phyloP scores from a whole-genome alignment of 1,140 invertebrate species.

The Coelopa frigida region DNA sequence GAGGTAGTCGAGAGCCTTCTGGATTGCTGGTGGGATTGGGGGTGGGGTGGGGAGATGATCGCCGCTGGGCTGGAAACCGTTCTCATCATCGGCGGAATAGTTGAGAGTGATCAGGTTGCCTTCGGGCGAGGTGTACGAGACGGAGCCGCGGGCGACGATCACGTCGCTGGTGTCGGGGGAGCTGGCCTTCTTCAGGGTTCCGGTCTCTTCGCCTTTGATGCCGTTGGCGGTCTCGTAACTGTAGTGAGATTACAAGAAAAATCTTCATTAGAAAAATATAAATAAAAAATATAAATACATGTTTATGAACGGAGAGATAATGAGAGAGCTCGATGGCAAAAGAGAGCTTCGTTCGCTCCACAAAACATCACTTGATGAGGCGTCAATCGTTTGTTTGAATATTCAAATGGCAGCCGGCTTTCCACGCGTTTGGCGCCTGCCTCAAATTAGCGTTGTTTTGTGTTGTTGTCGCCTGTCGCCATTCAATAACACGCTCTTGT shows the following conservation, averaged over 20 bases:
- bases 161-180: constrained; percentile 54
- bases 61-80: constrained; percentile 63
- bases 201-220: constrained; percentile 60
- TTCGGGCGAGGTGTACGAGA: constrained; percentile 73
- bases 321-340: too few species aligned
- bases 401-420: too few species aligned
- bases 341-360: too few species aligned
- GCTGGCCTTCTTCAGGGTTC: constrained; percentile 55
- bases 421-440: too few species aligned
- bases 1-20: constrained; percentile 61
- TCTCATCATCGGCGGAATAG: constrained; percentile 72
- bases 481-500: too few species aligned
- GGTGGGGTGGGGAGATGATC: constrained; percentile 66
- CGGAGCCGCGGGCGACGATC: constrained; percentile 63
- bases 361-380: too few species aligned
- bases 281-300: background rate
- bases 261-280: background rate
- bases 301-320: too few species aligned
- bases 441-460: too few species aligned
- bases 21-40: constrained; percentile 69
- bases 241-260: constrained; percentile 20
- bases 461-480: too few species aligned
- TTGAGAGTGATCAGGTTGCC: constrained; percentile 66
- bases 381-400: too few species aligned
- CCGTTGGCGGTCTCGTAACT: constrained; percentile 71